Evolutionary conservation across 2,888 invertebrate genomes (phyloP).

Genomic region (Boloria euphrosyne): DNA sequence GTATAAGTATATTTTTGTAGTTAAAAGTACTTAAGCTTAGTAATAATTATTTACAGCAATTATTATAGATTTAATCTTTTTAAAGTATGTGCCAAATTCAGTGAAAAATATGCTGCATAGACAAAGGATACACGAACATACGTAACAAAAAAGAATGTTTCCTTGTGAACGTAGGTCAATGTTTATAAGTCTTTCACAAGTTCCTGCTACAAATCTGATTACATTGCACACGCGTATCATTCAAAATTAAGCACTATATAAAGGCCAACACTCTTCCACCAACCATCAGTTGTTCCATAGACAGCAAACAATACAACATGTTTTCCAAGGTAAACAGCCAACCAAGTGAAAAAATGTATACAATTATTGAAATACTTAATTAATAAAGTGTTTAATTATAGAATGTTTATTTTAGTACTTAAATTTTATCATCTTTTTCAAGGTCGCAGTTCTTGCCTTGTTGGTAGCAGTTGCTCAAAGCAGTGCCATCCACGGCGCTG

Average conservation of each 20-base stretch:
- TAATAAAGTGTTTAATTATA: background rate
- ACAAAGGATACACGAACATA: slow-evolving; percentile 16
- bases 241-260: slow-evolving; percentile 44
- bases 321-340: slow-evolving; percentile 43
- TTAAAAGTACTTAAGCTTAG: too few relatives aligned
- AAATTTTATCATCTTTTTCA: slow-evolving; percentile 49
- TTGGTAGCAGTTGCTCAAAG: slow-evolving; percentile 67
- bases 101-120: slow-evolving; percentile 12
- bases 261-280: slow-evolving; percentile 38
- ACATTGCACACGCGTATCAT: slow-evolving; percentile 30
- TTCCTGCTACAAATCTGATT: slow-evolving; percentile 41
- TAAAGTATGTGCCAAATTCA: slow-evolving; percentile 6
- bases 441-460: slow-evolving; percentile 73
- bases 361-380: background rate
- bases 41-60: too few relatives aligned
- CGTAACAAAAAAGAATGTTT: slow-evolving; percentile 39
- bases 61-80: too few relatives aligned
- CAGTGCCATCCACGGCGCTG: slow-evolving; percentile 64
- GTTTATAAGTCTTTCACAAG: slow-evolving; percentile 42
- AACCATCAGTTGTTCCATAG: slow-evolving; percentile 43
- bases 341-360: background rate
- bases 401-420: background rate
- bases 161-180: slow-evolving; percentile 44
- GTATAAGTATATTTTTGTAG: too few relatives aligned
- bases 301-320: slow-evolving; percentile 44